These are phyloP conservation scores for Spermophilus dauricus DNA, from an alignment of 2,113 vertebrate genomes.

Conservation along the genomic window DNA sequence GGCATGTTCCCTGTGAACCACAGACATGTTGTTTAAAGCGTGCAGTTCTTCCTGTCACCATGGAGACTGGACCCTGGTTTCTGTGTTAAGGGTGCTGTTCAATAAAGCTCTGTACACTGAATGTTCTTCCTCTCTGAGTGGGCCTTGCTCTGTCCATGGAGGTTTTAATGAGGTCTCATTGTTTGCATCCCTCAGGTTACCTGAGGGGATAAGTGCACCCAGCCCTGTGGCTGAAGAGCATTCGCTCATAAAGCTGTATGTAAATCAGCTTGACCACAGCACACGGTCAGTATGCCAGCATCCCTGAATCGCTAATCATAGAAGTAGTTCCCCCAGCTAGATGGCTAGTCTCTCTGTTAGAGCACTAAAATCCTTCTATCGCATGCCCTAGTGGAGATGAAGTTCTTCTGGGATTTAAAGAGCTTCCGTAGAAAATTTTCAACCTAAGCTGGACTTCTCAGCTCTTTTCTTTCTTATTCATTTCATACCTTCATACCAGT, in stretches of 20 bases:
- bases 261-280: slow-evolving; percentile 89
- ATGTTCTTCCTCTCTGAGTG: slow-evolving; percentile 76
- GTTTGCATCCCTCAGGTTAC: slow-evolving; percentile 89
- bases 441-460: slow-evolving; percentile 73
- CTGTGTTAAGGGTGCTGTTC: slow-evolving; percentile 74
- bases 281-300: slow-evolving; percentile 88
- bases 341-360: slow-evolving; percentile 66
- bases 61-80: slow-evolving; percentile 31
- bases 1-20: slow-evolving; percentile 60
- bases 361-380: slow-evolving; percentile 77
- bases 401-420: slow-evolving; percentile 67
- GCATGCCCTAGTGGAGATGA: slow-evolving; percentile 33
- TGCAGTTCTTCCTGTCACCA: neutral
- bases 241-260: slow-evolving; percentile 90
- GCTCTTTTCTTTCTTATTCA: slow-evolving; percentile 66
- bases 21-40: slow-evolving; percentile 61
- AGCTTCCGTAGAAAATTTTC: slow-evolving; percentile 77
- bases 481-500: neutral
- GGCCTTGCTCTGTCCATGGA: slow-evolving; percentile 72
- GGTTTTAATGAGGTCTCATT: slow-evolving; percentile 86
- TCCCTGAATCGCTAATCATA: slow-evolving; percentile 83
- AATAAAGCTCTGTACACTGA: slow-evolving; percentile 74
- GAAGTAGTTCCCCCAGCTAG: slow-evolving; percentile 82
- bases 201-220: slow-evolving; percentile 87
- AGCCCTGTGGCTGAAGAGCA: slow-evolving; percentile 89